Evolutionary conservation across 2,113 vertebrate species (phyloP).

Genomic region (Chinchilla lanigera): DNA sequence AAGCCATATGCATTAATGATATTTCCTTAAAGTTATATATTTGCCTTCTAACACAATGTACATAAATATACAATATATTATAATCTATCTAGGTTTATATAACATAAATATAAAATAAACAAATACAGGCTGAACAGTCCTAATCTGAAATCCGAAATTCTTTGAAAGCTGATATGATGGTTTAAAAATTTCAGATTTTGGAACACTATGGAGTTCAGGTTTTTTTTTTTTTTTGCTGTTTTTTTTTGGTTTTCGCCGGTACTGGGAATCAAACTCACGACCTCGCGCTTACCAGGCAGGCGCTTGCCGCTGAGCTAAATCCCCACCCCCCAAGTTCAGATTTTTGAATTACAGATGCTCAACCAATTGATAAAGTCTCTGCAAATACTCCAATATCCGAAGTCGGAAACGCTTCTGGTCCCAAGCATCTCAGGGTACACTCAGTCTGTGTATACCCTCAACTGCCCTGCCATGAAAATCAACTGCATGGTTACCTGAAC

Average conservation of each 20-base stretch:
- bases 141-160: not conserved
- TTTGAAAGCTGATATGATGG: not conserved
- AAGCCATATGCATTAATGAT: not conserved
- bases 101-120: not conserved
- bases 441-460: not conserved
- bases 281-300: no score
- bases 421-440: not conserved
- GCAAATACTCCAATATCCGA: not conserved
- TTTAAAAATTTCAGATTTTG: slow-evolving; percentile 3
- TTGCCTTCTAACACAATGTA: slow-evolving; percentile 42
- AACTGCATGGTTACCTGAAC: slow-evolving; percentile 90
- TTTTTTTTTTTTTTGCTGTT: no score
- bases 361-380: not conserved
- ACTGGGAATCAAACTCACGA: no score
- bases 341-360: not conserved
- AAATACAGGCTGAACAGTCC: not conserved
- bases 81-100: not conserved
- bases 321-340: no score
- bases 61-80: not conserved
- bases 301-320: no score
- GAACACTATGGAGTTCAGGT: not conserved
- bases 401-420: not conserved
- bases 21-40: not conserved
- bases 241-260: no score
- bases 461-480: not conserved